A percentile compares a stretch with the other conserved stretches of the same genome.
These are phyloP conservation scores for Crotophaga sulcirostris DNA, from an alignment of 2,113 vertebrate genomes.

Conservation along the genomic window DNA sequence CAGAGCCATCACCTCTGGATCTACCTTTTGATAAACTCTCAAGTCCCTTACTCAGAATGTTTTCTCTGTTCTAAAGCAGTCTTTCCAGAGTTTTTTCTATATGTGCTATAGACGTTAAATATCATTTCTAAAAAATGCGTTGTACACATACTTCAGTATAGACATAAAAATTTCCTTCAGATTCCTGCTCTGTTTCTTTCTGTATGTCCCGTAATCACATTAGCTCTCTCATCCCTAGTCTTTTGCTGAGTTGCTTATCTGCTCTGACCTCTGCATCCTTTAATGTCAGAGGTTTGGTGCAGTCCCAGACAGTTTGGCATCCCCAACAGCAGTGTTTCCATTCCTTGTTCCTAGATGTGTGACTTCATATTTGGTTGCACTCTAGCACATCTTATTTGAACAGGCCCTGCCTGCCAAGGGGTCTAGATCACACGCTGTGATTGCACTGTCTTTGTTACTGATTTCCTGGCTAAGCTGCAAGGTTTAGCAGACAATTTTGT, in stretches of 20 bases:
- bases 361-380: neutral
- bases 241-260: neutral
- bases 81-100: neutral
- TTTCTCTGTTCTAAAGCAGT: neutral
- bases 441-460: neutral
- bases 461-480: neutral
- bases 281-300: neutral
- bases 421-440: rapidly evolving
- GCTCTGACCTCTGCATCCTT: neutral
- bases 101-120: neutral
- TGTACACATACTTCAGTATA: neutral
- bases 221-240: neutral
- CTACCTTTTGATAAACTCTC: neutral
- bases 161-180: neutral
- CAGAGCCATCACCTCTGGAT: neutral
- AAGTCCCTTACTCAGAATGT: neutral
- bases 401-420: neutral
- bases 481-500: neutral
- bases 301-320: neutral
- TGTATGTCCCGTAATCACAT: neutral
- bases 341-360: neutral
- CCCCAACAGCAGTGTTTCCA: neutral
- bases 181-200: neutral
- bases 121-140: neutral
- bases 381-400: neutral